A percentile compares a stretch with the other conserved stretches of the same genome.
Evolutionary conservation across 1,140 invertebrate species (phyloP).

Genomic region (Scaptomyza pallida): DNA sequence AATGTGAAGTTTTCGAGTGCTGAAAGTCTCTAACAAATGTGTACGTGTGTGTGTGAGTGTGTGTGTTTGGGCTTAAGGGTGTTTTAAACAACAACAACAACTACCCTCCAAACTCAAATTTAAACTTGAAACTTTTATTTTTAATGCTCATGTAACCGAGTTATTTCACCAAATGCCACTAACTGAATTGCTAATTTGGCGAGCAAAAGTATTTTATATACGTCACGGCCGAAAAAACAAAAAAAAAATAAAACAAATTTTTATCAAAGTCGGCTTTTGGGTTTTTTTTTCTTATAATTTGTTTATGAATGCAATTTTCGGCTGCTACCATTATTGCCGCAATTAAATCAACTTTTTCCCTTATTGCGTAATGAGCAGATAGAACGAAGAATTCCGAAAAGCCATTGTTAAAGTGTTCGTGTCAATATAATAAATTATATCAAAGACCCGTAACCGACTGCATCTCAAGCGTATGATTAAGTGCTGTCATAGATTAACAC

Average conservation of each 20-base stretch:
- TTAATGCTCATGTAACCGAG: background rate
- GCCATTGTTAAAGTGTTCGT: no score
- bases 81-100: background rate
- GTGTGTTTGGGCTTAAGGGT: background rate
- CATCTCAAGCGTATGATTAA: background rate
- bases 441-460: no score
- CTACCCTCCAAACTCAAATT: conserved; percentile 15
- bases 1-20: background rate
- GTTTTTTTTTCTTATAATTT: background rate
- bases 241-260: no score
- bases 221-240: no score
- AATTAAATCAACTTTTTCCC: no score
- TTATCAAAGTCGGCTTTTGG: background rate
- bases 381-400: no score
- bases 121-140: background rate
- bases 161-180: conserved; percentile 2
- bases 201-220: conserved; percentile 7
- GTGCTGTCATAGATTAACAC: background rate
- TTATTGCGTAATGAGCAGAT: no score
- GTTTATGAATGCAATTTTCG: background rate
- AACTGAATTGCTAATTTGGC: conserved; percentile 31
- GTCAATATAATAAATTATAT: no score
- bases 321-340: no score
- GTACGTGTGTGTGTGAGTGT: no score
- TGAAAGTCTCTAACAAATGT: background rate